Evolutionary conservation across 2,888 invertebrate genomes (phyloP).

Genomic region (Drosophila putrida): DNA sequence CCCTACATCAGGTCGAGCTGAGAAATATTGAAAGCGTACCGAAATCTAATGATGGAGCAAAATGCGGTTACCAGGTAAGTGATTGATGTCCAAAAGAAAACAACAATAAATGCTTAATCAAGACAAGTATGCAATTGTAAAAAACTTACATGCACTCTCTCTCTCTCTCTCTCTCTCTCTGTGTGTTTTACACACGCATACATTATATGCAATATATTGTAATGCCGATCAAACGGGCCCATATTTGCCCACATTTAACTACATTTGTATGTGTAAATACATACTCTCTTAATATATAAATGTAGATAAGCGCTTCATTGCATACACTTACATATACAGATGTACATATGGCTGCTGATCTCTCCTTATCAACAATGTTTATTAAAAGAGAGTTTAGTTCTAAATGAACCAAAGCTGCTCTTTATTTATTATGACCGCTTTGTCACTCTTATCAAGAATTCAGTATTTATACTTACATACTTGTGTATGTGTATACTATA

Average conservation of each 20-base stretch:
- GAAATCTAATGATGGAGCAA: conserved; percentile 50
- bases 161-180: too few relatives aligned
- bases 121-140: neutral
- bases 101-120: neutral
- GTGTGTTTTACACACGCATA: neutral
- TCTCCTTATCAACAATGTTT: conserved; percentile 13
- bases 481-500: too few relatives aligned
- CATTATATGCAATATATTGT: neutral
- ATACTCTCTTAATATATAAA: neutral
- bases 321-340: neutral
- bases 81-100: neutral
- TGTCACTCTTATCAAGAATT: too few relatives aligned
- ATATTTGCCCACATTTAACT: neutral
- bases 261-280: neutral
- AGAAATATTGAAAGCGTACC: conserved; percentile 43
- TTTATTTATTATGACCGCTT: neutral
- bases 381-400: neutral
- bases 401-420: neutral
- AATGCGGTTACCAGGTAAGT: conserved; percentile 80
- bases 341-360: conserved; percentile 1
- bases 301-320: conserved; percentile 3
- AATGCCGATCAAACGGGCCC: neutral
- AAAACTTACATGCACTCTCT: neutral
- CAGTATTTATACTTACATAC: too few relatives aligned
- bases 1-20: conserved; percentile 41